These are phyloP conservation scores for Apocheima hispidaria DNA, from an alignment of 2,888 invertebrate genomes.

Conservation along the genomic window DNA sequence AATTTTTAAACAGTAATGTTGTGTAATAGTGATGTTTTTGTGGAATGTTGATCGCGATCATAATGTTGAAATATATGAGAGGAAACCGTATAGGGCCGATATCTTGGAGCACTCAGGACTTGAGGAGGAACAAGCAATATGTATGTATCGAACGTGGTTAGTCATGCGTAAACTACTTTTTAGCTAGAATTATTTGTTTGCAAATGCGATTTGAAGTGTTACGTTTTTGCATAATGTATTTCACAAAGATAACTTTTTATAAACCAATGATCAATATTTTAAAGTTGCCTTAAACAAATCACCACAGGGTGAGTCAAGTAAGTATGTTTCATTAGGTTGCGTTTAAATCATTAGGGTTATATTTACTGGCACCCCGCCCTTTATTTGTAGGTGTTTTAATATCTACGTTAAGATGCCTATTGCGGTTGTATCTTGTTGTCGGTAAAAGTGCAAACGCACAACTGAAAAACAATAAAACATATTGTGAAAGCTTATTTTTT, in stretches of 20 bases:
- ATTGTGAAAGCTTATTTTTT: no score
- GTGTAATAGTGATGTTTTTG: constrained; percentile 61
- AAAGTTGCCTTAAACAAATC: constrained; percentile 9
- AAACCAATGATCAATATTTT: background rate
- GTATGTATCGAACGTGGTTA: constrained; percentile 52
- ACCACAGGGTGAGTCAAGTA: background rate
- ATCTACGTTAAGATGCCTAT: no score
- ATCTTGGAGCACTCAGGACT: constrained; percentile 37
- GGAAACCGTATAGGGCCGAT: constrained; percentile 64
- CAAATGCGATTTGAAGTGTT: background rate
- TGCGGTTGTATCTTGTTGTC: no score
- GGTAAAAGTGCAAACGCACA: no score
- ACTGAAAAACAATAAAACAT: no score
- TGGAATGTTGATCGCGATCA: constrained; percentile 56
- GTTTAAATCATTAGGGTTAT: background rate
- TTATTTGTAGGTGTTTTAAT: background rate
- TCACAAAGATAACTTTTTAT: constrained; percentile 10
- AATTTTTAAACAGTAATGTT: constrained; percentile 28
- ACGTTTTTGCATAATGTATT: background rate
- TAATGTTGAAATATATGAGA: constrained; percentile 68
- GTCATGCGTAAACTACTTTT: background rate
- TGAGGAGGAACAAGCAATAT: constrained; percentile 40
- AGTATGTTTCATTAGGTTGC: constrained; percentile 4
- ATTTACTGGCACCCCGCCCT: background rate
- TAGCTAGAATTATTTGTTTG: background rate